phyloP scores from a whole-genome alignment of 2,888 invertebrate species.

The Lithophane socia region DNA sequence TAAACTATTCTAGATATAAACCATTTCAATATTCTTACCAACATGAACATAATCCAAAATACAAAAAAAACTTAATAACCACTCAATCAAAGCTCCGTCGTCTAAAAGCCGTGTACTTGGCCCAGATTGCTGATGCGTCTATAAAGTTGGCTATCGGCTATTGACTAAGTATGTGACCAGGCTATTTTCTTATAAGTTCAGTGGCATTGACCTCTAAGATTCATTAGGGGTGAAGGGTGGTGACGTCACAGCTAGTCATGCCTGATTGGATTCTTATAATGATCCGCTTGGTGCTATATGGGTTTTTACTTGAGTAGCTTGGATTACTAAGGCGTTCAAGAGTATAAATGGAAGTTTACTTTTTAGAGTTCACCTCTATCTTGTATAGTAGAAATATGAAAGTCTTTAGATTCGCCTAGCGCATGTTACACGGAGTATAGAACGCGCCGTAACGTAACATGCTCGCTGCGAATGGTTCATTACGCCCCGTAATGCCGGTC shows the following conservation, averaged over 20 bases:
- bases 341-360: neutral
- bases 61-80: constrained; percentile 12
- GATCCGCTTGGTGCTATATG: neutral
- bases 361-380: too few relatives aligned
- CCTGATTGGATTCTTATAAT: constrained; percentile 18
- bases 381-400: neutral
- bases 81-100: constrained; percentile 6
- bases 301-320: neutral
- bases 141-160: constrained; percentile 35
- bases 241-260: constrained; percentile 24
- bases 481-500: too few relatives aligned
- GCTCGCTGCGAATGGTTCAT: too few relatives aligned
- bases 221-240: constrained; percentile 29
- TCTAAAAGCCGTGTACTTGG: constrained; percentile 29
- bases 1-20: neutral
- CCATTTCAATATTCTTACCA: neutral
- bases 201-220: constrained; percentile 47
- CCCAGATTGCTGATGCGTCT: constrained; percentile 25
- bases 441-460: too few relatives aligned
- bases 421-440: too few relatives aligned
- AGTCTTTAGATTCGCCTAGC: too few relatives aligned
- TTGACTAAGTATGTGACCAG: constrained; percentile 45
- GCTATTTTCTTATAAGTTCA: constrained; percentile 54
- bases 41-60: neutral
- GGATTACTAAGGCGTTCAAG: neutral